Evolutionary conservation across 1,140 invertebrate species (phyloP).

Genomic region (Papilio dardanus): DNA sequence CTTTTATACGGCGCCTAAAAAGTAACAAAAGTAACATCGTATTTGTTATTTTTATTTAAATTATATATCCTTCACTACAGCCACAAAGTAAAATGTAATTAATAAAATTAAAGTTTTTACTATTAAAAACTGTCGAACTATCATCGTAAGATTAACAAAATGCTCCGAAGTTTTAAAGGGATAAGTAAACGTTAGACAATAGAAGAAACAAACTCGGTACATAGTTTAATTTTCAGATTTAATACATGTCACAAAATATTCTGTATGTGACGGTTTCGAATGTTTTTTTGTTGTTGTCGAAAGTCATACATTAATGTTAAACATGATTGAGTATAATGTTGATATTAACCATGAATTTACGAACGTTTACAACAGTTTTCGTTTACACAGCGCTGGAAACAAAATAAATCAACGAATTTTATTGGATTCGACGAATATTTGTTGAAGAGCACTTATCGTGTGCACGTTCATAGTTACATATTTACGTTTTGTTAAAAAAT

Average conservation of each 20-base stretch:
- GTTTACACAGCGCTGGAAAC: neutral
- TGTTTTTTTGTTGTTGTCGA: neutral
- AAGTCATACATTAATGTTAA: neutral
- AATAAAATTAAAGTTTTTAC: too few relatives aligned
- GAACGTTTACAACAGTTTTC: constrained; percentile 1
- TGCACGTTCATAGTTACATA: neutral
- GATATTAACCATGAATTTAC: constrained; percentile 4
- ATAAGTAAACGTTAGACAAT: too few relatives aligned
- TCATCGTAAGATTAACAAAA: too few relatives aligned
- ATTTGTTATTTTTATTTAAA: constrained; percentile 1
- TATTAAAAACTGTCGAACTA: too few relatives aligned
- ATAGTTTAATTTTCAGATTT: too few relatives aligned
- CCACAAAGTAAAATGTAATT: too few relatives aligned
- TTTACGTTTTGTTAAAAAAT: neutral
- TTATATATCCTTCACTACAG: neutral
- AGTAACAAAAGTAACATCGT: neutral
- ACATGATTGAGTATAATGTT: neutral
- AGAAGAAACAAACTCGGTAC: too few relatives aligned
- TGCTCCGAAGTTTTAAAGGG: too few relatives aligned
- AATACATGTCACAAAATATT: too few relatives aligned
- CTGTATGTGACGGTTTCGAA: too few relatives aligned
- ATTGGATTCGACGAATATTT: constrained; percentile 2
- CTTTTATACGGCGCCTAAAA: constrained; percentile 16
- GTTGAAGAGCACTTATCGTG: constrained; percentile 3
- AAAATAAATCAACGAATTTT: constrained; percentile 5